Percentiles rank a stretch among this genome's conserved stretches.
phyloP scores from a whole-genome alignment of 1,140 invertebrate genomes.

The Drosophila auraria region DNA sequence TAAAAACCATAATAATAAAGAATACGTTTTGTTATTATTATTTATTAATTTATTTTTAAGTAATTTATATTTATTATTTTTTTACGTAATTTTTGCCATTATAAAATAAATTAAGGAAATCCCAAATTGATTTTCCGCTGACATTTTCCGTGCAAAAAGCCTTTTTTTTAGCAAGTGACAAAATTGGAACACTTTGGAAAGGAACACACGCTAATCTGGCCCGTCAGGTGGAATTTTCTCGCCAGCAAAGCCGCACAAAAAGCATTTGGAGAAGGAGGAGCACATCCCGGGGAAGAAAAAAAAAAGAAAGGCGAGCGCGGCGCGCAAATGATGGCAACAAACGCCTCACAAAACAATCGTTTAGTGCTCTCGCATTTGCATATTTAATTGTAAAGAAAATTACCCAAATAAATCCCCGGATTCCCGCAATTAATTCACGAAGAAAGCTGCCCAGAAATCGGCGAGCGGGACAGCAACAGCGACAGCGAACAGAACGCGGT shows the following conservation, averaged over 20 bases:
- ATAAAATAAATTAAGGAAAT: no score
- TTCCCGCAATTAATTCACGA: conserved; percentile 27
- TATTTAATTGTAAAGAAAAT: conserved; percentile 78
- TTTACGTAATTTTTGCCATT: no score
- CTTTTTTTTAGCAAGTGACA: background rate
- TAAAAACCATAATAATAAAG: no score
- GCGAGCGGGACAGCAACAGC: no score
- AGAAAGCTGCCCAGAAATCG: conserved; percentile 27
- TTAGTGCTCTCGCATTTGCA: conserved; percentile 62
- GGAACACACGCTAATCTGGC: background rate
- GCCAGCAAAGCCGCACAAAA: no score
- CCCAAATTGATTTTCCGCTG: no score
- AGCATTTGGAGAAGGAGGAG: background rate
- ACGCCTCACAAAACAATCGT: conserved; percentile 40
- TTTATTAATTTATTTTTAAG: no score
- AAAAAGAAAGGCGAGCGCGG: background rate
- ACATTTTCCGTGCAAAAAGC: background rate
- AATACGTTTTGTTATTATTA: no score
- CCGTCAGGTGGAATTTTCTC: no score
- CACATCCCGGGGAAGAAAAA: background rate
- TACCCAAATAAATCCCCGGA: conserved; percentile 42
- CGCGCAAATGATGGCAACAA: conserved; percentile 31
- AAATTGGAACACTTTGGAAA: background rate
- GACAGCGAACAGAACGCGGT: background rate
- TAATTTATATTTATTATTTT: no score